These are phyloP conservation scores for Buathra laborator DNA, from an alignment of 2,888 invertebrate species.

Conservation along the genomic window DNA sequence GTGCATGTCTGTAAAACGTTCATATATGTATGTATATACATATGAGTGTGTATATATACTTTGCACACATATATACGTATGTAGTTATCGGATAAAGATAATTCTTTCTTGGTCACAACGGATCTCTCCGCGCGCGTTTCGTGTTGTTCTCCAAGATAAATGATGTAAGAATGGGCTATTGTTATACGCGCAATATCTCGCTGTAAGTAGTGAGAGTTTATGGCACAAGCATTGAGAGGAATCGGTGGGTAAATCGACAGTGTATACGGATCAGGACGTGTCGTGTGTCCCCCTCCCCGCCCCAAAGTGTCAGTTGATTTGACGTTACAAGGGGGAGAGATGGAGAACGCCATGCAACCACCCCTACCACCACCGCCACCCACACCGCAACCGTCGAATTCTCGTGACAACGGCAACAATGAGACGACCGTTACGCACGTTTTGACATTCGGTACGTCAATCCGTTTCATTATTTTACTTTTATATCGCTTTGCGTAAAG, in stretches of 20 bases:
- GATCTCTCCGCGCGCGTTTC: slow-evolving; percentile 9
- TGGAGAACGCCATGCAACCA: slow-evolving; percentile 80
- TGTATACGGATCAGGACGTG: neutral
- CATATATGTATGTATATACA: slow-evolving; percentile 12
- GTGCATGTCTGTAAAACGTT: slow-evolving; percentile 43
- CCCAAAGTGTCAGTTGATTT: slow-evolving; percentile 7
- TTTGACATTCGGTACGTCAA: slow-evolving; percentile 86
- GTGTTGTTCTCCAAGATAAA: slow-evolving; percentile 37
- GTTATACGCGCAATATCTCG: slow-evolving; percentile 36
- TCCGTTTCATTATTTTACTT: slow-evolving; percentile 9
- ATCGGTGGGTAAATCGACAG: slow-evolving; percentile 2
- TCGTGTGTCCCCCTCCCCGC: neutral
- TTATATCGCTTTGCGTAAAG: neutral
- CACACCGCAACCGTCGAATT: slow-evolving; percentile 68
- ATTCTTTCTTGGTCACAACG: slow-evolving; percentile 34
- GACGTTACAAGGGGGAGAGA: slow-evolving; percentile 67
- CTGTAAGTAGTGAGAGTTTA: neutral
- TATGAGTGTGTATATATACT: slow-evolving; percentile 11
- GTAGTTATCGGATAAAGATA: slow-evolving; percentile 22
- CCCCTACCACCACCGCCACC: slow-evolving; percentile 66
- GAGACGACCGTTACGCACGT: slow-evolving; percentile 86
- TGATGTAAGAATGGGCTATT: slow-evolving; percentile 52
- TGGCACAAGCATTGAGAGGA: neutral
- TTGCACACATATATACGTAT: neutral
- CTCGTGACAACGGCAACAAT: slow-evolving; percentile 66